Percentiles rank a stretch among this genome's conserved stretches.
phyloP scores from a whole-genome alignment of 1,140 invertebrate genomes.

The Drosophila leontia region DNA sequence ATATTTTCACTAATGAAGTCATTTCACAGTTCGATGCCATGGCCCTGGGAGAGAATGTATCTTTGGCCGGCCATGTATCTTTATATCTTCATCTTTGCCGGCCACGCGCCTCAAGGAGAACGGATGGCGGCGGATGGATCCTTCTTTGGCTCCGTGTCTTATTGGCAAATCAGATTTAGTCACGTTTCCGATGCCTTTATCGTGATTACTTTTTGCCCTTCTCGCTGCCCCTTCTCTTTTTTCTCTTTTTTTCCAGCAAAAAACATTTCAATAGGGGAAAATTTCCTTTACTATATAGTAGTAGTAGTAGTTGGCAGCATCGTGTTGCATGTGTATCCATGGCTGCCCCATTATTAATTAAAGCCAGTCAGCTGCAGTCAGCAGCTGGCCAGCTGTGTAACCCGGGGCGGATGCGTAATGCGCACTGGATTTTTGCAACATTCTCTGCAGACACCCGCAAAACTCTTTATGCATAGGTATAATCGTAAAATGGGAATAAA shows the following conservation, averaged over 20 bases:
- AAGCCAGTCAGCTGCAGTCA: conserved; percentile 44
- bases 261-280: conserved; percentile 23
- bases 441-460: conserved; percentile 34
- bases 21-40: conserved; percentile 81
- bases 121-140: conserved; percentile 14
- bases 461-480: conserved; percentile 58
- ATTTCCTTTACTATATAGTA: conserved; percentile 22
- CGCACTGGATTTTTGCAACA: conserved; percentile 29
- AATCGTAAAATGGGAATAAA: conserved; percentile 50
- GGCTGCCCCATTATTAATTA: conserved; percentile 57
- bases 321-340: conserved; percentile 4
- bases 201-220: conserved; percentile 56
- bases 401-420: conserved; percentile 57
- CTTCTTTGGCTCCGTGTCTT: conserved; percentile 65
- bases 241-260: not conserved
- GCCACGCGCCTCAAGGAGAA: conserved; percentile 51
- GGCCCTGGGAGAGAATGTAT: conserved; percentile 22
- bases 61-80: conserved; percentile 38
- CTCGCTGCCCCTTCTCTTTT: not conserved
- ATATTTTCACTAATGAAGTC: conserved; percentile 83
- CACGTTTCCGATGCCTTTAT: conserved; percentile 71
- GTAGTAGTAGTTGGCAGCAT: conserved; percentile 9
- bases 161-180: conserved; percentile 82
- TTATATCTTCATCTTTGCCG: conserved; percentile 75
- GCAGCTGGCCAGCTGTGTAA: conserved; percentile 22